These are phyloP conservation scores for Artibeus lituratus DNA, from an alignment of 2,797 vertebrate species.

Conservation along the genomic window DNA sequence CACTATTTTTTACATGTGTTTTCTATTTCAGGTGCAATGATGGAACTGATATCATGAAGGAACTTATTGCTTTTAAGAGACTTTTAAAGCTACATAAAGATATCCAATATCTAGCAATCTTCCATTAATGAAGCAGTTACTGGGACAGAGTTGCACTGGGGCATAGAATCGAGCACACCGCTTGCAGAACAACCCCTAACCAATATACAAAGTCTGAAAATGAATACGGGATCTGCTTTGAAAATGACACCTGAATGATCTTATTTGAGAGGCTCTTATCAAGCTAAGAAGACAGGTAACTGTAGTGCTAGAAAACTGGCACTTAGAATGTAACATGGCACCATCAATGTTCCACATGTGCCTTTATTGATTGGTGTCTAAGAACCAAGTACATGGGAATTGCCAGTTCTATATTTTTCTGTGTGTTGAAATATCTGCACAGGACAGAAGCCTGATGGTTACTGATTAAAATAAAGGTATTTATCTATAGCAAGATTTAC, in stretches of 20 bases:
- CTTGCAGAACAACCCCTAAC: background rate
- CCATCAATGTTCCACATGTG: background rate
- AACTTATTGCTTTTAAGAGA: background rate
- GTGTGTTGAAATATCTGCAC: background rate
- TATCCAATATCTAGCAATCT: constrained; percentile 33
- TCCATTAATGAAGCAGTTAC: constrained; percentile 50
- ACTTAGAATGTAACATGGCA: fast-evolving
- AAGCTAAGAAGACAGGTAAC: background rate
- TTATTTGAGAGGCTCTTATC: background rate
- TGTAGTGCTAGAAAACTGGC: background rate
- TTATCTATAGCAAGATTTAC: background rate
- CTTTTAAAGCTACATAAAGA: constrained; percentile 29
- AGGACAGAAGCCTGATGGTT: background rate
- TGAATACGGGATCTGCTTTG: background rate
- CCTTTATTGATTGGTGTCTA: background rate
- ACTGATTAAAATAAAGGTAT: background rate
- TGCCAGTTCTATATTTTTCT: background rate
- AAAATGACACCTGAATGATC: background rate
- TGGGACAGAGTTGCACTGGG: background rate
- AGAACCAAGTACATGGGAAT: background rate
- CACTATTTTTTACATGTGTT: constrained; percentile 52
- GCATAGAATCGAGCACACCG: background rate
- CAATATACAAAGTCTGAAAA: background rate
- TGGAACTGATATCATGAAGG: constrained; percentile 8
- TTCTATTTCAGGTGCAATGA: constrained; percentile 48